Percentiles rank a stretch among this genome's conserved stretches.
Conservation (phyloP, 2,797 vertebrate species). For the Eupleurogrammus muticus region DNA sequence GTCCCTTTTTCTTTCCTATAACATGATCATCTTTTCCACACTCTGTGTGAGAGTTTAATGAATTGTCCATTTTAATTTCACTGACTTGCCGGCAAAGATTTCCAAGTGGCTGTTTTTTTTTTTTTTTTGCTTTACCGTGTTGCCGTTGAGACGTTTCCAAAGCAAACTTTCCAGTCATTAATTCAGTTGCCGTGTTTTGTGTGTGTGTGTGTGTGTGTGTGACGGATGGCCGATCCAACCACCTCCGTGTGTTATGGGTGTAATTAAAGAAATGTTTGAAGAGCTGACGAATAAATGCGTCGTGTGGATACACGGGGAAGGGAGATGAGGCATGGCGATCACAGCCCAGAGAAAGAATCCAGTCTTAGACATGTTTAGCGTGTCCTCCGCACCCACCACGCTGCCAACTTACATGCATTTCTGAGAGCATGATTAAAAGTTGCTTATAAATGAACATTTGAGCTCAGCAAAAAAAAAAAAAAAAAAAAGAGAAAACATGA, state of each 20-base stretch:
- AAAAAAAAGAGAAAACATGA: slow-evolving; percentile 51
- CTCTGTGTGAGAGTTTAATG: slow-evolving; percentile 61
- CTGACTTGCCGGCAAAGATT: slow-evolving; percentile 59
- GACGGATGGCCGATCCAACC: slow-evolving; percentile 58
- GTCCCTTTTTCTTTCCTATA: slow-evolving; percentile 56
- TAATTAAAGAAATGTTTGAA: slow-evolving; percentile 74
- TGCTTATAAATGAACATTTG: slow-evolving; percentile 45
- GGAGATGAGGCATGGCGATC: slow-evolving; percentile 65
- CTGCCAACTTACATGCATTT: slow-evolving; percentile 62
- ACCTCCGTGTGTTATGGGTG: slow-evolving; percentile 56
- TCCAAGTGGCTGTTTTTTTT: slow-evolving; percentile 72
- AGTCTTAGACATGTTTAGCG: slow-evolving; percentile 58
- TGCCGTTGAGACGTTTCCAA: slow-evolving; percentile 78
- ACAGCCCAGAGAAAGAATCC: slow-evolving; percentile 57
- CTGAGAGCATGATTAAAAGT: slow-evolving; percentile 67
- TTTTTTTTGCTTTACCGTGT: slow-evolving; percentile 66
- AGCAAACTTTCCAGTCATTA: slow-evolving; percentile 77
- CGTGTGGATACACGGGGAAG: slow-evolving; percentile 59
- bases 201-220: too few relatives aligned
- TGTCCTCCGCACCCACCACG: slow-evolving; percentile 63
- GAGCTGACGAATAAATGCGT: slow-evolving; percentile 58
- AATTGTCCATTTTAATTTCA: slow-evolving; percentile 68
- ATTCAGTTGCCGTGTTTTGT: slow-evolving; percentile 61
- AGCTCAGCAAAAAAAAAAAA: slow-evolving; percentile 31
- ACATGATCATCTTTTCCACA: slow-evolving; percentile 66